A percentile compares a stretch with the other conserved stretches of the same genome.
These are phyloP conservation scores for Ciona savignyi DNA, from an alignment of 23 tunicate species.

Conservation along the genomic window DNA sequence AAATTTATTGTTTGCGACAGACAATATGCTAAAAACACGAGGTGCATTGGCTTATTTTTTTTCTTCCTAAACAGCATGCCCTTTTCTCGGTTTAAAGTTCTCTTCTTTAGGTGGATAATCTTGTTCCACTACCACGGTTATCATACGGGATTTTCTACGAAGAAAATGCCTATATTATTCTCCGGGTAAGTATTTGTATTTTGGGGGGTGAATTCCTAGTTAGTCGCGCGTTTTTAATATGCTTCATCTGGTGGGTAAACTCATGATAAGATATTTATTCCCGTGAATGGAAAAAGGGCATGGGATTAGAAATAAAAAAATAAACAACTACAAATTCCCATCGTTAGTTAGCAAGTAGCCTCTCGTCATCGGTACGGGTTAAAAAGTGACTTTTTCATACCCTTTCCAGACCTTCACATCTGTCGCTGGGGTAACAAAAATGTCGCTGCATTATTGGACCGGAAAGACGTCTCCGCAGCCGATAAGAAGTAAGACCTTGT, in stretches of 20 bases:
- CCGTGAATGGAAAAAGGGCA: too few relatives aligned
- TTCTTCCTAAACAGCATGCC: too few relatives aligned
- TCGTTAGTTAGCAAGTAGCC: background rate
- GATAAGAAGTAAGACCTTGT: constrained; percentile 4
- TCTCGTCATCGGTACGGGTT: too few relatives aligned
- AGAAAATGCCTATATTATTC: constrained; percentile 7
- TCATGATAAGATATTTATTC: background rate
- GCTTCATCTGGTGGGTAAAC: too few relatives aligned
- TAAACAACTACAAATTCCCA: background rate
- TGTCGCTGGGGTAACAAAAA: background rate
- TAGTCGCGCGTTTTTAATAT: too few relatives aligned
- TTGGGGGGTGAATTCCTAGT: too few relatives aligned
- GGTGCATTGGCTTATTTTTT: too few relatives aligned
- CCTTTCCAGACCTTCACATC: background rate
- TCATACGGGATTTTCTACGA: constrained; percentile 7
- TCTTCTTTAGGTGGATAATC: constrained; percentile 1
- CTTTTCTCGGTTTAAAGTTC: too few relatives aligned
- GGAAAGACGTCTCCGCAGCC: background rate
- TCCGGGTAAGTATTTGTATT: constrained; percentile 11
- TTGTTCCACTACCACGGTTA: background rate
- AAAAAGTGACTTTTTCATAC: too few relatives aligned
- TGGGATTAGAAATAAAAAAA: background rate
- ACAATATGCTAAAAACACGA: too few relatives aligned
- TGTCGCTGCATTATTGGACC: constrained; percentile 15
- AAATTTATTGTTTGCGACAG: too few relatives aligned